Evolutionary conservation across 92 coral and sea anemone genomes (phyloP), one percentile per base, ranked within the genome.

Genomic region (Epizoanthus scotinus): DNA sequence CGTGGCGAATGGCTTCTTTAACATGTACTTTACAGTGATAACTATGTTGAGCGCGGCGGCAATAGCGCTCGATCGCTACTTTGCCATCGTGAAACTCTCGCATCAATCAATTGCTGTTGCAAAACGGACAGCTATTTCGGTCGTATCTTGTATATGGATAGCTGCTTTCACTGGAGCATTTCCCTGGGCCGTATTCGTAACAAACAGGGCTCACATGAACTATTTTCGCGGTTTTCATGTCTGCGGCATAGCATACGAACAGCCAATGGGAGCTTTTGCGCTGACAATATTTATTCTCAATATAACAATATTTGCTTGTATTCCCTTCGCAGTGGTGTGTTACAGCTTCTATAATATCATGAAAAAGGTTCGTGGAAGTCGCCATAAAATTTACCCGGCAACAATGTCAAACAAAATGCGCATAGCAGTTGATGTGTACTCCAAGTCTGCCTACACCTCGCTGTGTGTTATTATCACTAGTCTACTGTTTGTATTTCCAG

Each of bases 401-500:
- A 70, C 90, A 0, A 64, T 86, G 22, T 88, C 98, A 29, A 93
- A 86, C 71, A 82, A 87, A 13, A 85, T 84, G 34, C 87, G 80
- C 63, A 61, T 91, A 15, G 89, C 93, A 12, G 71, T 91, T 6
- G 87, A 86, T 50, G 86, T 82, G 7, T 89, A 91, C 78, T 87
- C 95, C 0, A 89, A 81, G 28, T 91, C 95, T 18, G 95, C 98
- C 9, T 67, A 83, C 27, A 91, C 95, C 5, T 93, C 98, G 42
- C 68, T 88, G 64, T 31, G 66, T 19, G 92, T 91, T 29, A 88
- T 85, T 17, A 78, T 84, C 0, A 88, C 98, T 7, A 93, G 91
- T 20, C 64, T 93, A 15, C 19, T 93, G 40, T 92, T 90, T 36
- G 98, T 93, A 8, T 89, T 93, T 27, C 98, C 98, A 44, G 90